Percentiles rank a stretch among this genome's conserved stretches.
phyloP scores from a whole-genome alignment of 2,888 invertebrate species.

The Caenorhabditis sulstoni region DNA sequence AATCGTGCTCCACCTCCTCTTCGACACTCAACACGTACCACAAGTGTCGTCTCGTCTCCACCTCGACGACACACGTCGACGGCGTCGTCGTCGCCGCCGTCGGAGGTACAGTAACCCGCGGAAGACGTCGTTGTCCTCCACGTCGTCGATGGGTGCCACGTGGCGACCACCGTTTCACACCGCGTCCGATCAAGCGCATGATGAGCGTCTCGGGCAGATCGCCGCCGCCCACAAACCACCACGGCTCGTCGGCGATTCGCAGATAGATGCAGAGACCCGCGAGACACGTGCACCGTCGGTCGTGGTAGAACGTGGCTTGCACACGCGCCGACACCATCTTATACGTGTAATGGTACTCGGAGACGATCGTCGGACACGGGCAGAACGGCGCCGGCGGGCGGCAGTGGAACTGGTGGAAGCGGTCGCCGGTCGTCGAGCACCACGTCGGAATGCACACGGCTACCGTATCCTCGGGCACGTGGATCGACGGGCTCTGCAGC shows the following conservation, averaged over 20 bases:
- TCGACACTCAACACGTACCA: background rate
- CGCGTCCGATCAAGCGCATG: slow-evolving; percentile 34
- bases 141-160: slow-evolving; percentile 32
- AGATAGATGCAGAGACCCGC: slow-evolving; percentile 42
- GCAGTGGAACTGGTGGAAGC: slow-evolving; percentile 41
- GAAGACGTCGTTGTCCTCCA: too few species aligned
- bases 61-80: too few species aligned
- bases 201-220: slow-evolving; percentile 28
- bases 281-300: slow-evolving; percentile 38
- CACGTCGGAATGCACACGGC: slow-evolving; percentile 49
- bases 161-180: slow-evolving; percentile 34
- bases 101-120: background rate
- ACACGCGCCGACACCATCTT: slow-evolving; percentile 39
- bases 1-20: background rate
- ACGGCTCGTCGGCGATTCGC: slow-evolving; percentile 41
- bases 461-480: slow-evolving; percentile 29
- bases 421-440: slow-evolving; percentile 29
- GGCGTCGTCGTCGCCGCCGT: slow-evolving; percentile 8
- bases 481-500: slow-evolving; percentile 18
- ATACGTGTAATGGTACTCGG: slow-evolving; percentile 46
- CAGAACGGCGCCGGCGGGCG: slow-evolving; percentile 37
- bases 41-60: too few species aligned
- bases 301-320: slow-evolving; percentile 35
- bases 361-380: slow-evolving; percentile 43
- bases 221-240: slow-evolving; percentile 46